Evolutionary conservation across 2,888 invertebrate species (phyloP).

Genomic region (Lepidochitona cinerea): DNA sequence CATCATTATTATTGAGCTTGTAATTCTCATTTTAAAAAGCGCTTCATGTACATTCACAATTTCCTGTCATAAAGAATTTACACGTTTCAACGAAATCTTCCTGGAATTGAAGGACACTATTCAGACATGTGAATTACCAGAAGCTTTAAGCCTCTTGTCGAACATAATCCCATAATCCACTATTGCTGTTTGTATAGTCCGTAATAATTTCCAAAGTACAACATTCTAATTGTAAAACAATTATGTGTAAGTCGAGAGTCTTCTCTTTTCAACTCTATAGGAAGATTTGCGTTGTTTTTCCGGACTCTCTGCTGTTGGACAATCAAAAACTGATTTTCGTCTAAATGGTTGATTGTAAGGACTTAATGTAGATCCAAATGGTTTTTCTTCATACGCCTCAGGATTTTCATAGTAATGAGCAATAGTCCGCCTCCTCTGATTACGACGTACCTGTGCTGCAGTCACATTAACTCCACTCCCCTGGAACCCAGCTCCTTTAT

Average conservation of each 20-base stretch:
- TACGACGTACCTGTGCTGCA: slow-evolving; percentile 5
- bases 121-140: no score
- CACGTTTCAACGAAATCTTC: no score
- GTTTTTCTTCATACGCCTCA: neutral
- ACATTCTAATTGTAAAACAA: no score
- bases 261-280: neutral
- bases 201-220: no score
- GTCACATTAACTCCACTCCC: neutral
- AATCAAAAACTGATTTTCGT: neutral
- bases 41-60: no score
- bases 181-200: no score
- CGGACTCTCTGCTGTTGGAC: neutral
- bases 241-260: slow-evolving; percentile 1
- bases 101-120: no score
- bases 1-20: no score
- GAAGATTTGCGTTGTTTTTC: slow-evolving; percentile 3
- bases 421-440: slow-evolving; percentile 3
- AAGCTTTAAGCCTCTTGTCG: no score
- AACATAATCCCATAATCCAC: no score
- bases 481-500: slow-evolving; percentile 2
- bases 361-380: neutral
- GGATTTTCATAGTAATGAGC: slow-evolving; percentile 8
- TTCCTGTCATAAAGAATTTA: no score
- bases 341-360: neutral
- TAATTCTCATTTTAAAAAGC: no score